Base-by-base conservation (phyloP, 2,113 vertebrate species). In the Glaucomys volans region DNA sequence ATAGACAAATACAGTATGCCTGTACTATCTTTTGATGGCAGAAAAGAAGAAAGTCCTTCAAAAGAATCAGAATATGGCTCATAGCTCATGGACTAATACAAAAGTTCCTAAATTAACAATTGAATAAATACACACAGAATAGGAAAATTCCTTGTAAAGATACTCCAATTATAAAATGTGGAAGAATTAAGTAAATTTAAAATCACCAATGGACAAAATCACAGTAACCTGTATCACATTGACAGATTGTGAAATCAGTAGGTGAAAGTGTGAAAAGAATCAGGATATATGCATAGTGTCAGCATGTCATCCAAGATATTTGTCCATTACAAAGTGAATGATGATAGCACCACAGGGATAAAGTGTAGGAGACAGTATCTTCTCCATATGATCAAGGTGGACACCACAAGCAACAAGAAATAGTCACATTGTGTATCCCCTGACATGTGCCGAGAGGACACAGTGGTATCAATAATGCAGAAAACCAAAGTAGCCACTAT, bases 391-490 rank as follows among this genome's bases (percentile, higher is more conserved):
- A 44, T 74, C 4, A 74, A 77, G 12, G 7, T 64, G 74, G 13
- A 35, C 2, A 22, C 44, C 30, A 54, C 22, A 4, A 35, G 9
- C 77, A 52, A n/a, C 24, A 28, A 86, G 10, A 87, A 82, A 64
- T 3, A 24, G 2, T 12, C 44, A 3, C 26, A 67, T 52, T 18
- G 11, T 16, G 3, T 57, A 76, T 7, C 1, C 3, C 1, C 30
- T 12, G 1, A n/a, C 13, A 9, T 8, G 1, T 8, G 0, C 0
- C 30, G 14, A 40, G 11, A 57, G 32, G 22, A 87, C 2, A 71
- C 1, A 35, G 22, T 18, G 22, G 35, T 59, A 28, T 13, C 3
- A 44, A 81, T 32, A 86, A 18, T 59, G 4, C 10, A 64, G 52
- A 47, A 90, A n/a, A 30, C 57, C 32, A 37, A 3, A 52, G 59